Base-by-base conservation (phyloP, 2,113 vertebrate genomes). In the Leptocoma aspasia region DNA sequence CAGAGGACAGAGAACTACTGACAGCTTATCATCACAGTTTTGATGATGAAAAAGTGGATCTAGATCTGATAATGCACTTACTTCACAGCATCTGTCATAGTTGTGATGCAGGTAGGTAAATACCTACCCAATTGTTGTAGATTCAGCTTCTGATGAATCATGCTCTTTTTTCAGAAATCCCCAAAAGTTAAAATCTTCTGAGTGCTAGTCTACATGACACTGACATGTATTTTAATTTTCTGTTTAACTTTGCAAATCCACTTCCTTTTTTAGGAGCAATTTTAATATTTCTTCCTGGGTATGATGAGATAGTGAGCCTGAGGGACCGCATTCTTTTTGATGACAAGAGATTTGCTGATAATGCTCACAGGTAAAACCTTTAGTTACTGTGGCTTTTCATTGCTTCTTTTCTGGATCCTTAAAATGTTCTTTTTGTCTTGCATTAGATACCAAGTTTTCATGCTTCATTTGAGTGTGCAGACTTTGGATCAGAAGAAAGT, bases 391-490 rank as follows among this genome's bases (percentile, higher is more conserved):
- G 37, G 30, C 23, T 63, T 91, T 60, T 78, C 27, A 9, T 6
- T 65, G 27, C n/a, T 56, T 69, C 17, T 57, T 53, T 66, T 33
- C n/a, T 80, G 63, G 50, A 89, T 64, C 23, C 57, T 76, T 80
- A 23, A 75, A 73, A 86, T 60, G 35, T 90, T 21, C 39, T 64
- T 92, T 94, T 71, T 97, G 6, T 65, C 71, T 95, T 96, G 72
- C 70, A 50, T 93, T 97, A 99, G 99, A 87, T 99, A 98, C 59
- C 98, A 99, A 56, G 98, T 99, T 85, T 99, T 99, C 95, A 98
- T 98, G 64, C 97, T 99, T 31, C 99, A 99, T 96, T 99, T 99
- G 77, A 99, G 99, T 96, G 99, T 99, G 98, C 99, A 99, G 94
- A 99, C 98, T 53, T 96, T 97, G 66, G 99, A 99, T 96, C 99